Evolutionary conservation across 35 echinoderm and acorn worm genomes (phyloP).

Genomic region (Diadema setosum): DNA sequence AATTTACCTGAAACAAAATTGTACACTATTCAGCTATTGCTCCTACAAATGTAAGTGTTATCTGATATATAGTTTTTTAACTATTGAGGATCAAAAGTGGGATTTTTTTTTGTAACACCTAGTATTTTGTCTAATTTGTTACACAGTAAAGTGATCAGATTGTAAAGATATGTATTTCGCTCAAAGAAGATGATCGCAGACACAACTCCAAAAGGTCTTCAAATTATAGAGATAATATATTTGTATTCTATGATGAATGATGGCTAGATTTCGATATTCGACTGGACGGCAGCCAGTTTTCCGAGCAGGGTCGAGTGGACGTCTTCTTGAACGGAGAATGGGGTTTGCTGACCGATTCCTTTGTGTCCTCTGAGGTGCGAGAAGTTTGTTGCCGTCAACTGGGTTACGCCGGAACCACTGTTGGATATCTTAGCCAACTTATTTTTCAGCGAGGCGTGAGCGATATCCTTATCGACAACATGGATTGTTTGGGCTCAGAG

Average conservation of each 20-base stretch:
- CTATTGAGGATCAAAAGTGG: no score
- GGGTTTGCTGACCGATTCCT: neutral
- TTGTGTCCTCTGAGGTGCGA: neutral
- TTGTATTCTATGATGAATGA: no score
- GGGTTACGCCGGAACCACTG: neutral
- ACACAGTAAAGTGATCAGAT: no score
- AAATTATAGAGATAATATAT: neutral
- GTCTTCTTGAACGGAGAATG: neutral
- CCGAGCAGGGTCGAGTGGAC: neutral
- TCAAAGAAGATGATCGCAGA: neutral
- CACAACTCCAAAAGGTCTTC: neutral
- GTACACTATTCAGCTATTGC: no score
- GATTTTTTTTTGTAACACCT: no score
- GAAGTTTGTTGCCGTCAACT: neutral
- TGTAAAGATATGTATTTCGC: no score
- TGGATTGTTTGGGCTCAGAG: neutral
- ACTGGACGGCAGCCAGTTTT: neutral
- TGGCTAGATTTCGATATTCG: neutral
- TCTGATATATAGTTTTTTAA: no score
- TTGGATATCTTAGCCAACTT: neutral
- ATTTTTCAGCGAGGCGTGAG: neutral
- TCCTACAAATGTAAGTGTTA: no score
- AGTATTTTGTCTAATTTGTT: no score
- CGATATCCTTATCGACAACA: neutral
- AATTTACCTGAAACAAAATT: no score